Conservation (phyloP, 2,113 vertebrate species). For the Melanocharis versteri region DNA sequence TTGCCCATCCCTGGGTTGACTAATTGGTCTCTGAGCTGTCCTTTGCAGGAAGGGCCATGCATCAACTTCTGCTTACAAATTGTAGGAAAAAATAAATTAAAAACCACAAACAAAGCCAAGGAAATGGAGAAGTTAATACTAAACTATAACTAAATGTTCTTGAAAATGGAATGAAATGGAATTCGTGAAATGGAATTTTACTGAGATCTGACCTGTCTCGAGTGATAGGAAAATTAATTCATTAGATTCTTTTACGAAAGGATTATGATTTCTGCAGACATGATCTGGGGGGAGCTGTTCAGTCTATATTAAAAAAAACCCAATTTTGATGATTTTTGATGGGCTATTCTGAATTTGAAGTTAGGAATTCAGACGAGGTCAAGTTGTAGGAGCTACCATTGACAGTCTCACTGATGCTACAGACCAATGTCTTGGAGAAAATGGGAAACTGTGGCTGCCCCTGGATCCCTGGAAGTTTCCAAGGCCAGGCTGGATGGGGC, state of each 20-base stretch:
- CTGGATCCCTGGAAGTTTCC: not conserved
- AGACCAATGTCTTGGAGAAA: not conserved
- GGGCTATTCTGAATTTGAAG: not conserved
- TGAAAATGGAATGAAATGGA: too few relatives aligned
- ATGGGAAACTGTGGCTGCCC: rapidly evolving
- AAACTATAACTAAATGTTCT: not conserved
- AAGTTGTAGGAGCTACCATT: not conserved
- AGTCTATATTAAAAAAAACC: not conserved
- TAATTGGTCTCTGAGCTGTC: slow-evolving; percentile 21
- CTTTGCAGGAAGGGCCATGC: not conserved
- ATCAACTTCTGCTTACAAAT: slow-evolving; percentile 11
- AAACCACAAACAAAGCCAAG: not conserved
- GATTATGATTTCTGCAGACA: not conserved
- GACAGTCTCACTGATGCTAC: not conserved
- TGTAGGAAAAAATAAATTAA: not conserved
- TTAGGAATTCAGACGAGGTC: not conserved
- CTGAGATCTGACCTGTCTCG: not conserved
- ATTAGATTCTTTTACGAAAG: not conserved
- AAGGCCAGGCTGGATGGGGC: rapidly evolving
- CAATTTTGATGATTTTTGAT: not conserved
- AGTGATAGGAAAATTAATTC: not conserved
- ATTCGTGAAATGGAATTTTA: not conserved
- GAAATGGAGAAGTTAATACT: not conserved
- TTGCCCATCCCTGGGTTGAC: not conserved
- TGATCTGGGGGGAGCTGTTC: not conserved